These are phyloP conservation scores for Meleagris gallopavo DNA, from an alignment of 2,113 vertebrate genomes.

Conservation along the genomic window DNA sequence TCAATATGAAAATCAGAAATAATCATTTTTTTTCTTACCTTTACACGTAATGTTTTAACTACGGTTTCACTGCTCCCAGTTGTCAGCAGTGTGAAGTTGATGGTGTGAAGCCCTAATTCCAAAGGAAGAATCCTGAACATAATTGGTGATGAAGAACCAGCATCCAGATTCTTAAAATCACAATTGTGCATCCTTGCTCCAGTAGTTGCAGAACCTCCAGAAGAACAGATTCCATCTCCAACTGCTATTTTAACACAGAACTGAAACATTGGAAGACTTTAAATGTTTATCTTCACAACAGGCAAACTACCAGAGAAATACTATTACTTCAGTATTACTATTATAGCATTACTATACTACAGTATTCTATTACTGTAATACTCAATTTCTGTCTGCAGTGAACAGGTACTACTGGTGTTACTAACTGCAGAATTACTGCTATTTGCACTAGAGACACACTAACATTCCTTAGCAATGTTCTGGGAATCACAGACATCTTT, in stretches of 20 bases:
- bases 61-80: slow-evolving; percentile 65
- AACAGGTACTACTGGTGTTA: neutral
- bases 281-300: neutral
- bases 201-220: neutral
- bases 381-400: neutral
- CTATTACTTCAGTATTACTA: no score
- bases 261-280: slow-evolving; percentile 72
- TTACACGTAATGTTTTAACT: slow-evolving; percentile 87
- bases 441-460: neutral
- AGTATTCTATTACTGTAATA: neutral
- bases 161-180: slow-evolving; percentile 14
- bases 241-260: slow-evolving; percentile 83
- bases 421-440: neutral
- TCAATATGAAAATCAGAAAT: neutral
- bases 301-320: neutral
- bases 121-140: slow-evolving; percentile 86
- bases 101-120: slow-evolving; percentile 83
- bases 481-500: neutral
- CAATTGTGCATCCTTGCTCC: neutral
- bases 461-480: neutral
- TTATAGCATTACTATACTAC: no score
- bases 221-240: slow-evolving; percentile 83
- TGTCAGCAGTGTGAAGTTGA: slow-evolving; percentile 85
- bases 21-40: slow-evolving; percentile 79
- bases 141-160: slow-evolving; percentile 62